Percentiles rank a stretch among this genome's conserved stretches.
phyloP scores from a whole-genome alignment of 2,888 invertebrate species.

The Stegana nigrithorax region DNA sequence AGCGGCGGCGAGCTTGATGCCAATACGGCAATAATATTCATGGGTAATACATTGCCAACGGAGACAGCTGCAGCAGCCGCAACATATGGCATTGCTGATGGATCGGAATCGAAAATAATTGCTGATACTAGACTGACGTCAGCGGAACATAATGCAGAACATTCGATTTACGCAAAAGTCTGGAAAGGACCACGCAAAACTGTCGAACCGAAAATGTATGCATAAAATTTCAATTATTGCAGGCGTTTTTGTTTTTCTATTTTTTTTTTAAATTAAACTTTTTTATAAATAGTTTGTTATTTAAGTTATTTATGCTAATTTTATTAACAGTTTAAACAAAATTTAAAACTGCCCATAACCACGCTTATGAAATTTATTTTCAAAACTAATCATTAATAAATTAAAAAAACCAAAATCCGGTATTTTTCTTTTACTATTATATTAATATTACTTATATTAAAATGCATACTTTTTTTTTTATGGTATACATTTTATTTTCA shows the following conservation, averaged over 20 bases:
- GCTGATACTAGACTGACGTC: conserved; percentile 34
- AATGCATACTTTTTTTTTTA: not conserved
- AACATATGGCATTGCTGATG: not conserved
- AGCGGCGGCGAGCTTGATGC: conserved; percentile 25
- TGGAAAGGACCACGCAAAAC: conserved; percentile 69
- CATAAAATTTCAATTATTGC: conserved; percentile 13
- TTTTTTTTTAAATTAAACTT: conserved; percentile 1
- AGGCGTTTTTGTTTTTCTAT: conserved; percentile 5
- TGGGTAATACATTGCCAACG: conserved; percentile 35
- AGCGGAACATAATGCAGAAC: conserved; percentile 53
- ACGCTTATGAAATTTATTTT: no score
- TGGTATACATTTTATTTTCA: no score
- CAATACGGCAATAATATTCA: no score
- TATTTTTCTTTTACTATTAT: no score
- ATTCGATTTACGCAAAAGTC: conserved; percentile 68
- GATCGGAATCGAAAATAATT: conserved; percentile 28
- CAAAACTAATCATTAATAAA: no score
- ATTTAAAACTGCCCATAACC: no score
- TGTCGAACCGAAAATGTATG: conserved; percentile 68
- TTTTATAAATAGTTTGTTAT: not conserved
- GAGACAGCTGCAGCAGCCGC: not conserved
- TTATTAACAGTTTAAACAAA: no score
- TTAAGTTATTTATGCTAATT: no score
- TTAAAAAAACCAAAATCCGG: no score
- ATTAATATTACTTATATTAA: not conserved